A percentile compares a stretch with the other conserved stretches of the same genome.
Evolutionary conservation across 2,113 vertebrate species (phyloP).

Genomic region (Myxocyprinus asiaticus): DNA sequence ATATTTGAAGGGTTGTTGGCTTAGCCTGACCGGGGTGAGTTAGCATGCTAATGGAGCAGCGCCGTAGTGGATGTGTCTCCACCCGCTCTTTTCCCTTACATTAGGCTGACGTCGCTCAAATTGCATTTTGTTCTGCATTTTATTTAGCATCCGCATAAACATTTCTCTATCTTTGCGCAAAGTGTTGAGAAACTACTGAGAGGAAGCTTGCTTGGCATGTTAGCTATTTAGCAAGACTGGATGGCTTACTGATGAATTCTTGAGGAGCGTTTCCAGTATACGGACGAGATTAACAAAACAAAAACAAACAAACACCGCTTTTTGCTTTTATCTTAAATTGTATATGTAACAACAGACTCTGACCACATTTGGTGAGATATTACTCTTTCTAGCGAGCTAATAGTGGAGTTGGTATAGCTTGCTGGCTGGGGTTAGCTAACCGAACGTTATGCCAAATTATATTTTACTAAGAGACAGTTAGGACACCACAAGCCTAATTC

Average conservation of each 20-base stretch:
- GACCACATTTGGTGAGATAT: slow-evolving; percentile 13
- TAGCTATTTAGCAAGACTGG: slow-evolving; percentile 61
- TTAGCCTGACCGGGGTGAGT: slow-evolving; percentile 34
- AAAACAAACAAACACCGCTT: background rate
- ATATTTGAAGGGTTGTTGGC: slow-evolving; percentile 32
- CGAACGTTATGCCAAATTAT: slow-evolving; percentile 48
- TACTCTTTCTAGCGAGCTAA: slow-evolving; percentile 20
- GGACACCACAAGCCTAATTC: slow-evolving; percentile 33
- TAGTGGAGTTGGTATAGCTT: slow-evolving; percentile 38
- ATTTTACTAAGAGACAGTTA: slow-evolving; percentile 47
- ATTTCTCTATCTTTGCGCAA: background rate
- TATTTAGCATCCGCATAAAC: background rate
- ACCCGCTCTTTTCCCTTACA: background rate
- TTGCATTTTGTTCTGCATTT: background rate
- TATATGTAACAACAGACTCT: background rate
- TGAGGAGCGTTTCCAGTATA: slow-evolving; percentile 12
- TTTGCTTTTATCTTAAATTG: background rate
- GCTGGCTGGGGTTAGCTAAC: slow-evolving; percentile 40
- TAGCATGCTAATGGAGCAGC: slow-evolving; percentile 45
- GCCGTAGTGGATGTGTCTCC: slow-evolving; percentile 9
- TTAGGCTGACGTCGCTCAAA: background rate
- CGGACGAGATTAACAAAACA: background rate
- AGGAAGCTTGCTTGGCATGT: background rate
- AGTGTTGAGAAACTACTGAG: background rate
- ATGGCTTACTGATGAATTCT: slow-evolving; percentile 62